These are phyloP conservation scores for Enteromius anoplus DNA, from an alignment of 2,797 vertebrate species.

Conservation along the genomic window DNA sequence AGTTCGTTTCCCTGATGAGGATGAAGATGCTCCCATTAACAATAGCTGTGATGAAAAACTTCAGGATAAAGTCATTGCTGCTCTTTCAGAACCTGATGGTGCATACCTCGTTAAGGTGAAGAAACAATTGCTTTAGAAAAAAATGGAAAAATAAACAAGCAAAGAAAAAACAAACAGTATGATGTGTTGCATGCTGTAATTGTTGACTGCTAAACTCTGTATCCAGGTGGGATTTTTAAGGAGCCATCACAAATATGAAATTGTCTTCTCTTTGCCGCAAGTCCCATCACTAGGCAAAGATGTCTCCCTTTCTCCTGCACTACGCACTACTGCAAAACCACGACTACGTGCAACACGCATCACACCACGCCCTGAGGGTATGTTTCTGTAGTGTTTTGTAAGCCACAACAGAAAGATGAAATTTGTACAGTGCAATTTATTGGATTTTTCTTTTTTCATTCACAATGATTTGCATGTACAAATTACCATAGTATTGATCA, in stretches of 20 bases:
- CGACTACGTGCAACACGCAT: constrained; percentile 78
- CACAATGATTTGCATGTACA: background rate
- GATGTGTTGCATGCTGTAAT: background rate
- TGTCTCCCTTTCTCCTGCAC: constrained; percentile 74
- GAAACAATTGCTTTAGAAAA: background rate
- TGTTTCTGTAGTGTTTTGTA: background rate
- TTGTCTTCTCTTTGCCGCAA: constrained; percentile 81
- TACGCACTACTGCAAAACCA: constrained; percentile 64
- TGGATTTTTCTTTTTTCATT: background rate
- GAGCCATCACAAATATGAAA: constrained; percentile 88
- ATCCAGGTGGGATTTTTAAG: constrained; percentile 88
- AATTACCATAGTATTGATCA: background rate
- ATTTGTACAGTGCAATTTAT: background rate
- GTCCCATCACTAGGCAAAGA: constrained; percentile 77
- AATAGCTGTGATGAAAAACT: constrained; percentile 66
- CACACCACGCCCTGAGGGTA: constrained; percentile 78
- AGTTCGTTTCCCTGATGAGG: constrained; percentile 71
- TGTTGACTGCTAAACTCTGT: background rate
- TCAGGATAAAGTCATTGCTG: constrained; percentile 66
- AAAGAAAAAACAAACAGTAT: background rate
- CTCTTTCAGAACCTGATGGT: constrained; percentile 69
- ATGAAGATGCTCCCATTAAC: constrained; percentile 64
- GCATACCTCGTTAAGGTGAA: constrained; percentile 75
- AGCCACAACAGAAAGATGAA: background rate
- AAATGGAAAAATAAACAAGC: background rate